phyloP scores from a whole-genome alignment of 2,888 invertebrate species.

The Cheilosia grossa region DNA sequence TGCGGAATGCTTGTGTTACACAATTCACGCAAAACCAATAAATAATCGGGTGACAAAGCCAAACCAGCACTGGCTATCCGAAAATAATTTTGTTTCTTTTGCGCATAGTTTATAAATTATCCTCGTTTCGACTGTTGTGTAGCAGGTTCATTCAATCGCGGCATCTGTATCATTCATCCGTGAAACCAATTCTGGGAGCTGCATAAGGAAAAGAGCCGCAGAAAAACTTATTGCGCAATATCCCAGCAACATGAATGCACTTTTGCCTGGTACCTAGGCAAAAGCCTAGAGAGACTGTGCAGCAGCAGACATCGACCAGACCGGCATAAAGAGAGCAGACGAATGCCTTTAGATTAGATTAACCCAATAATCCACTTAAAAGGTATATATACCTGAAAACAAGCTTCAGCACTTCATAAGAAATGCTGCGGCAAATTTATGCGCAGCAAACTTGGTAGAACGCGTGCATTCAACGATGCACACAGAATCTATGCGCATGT shows the following conservation, averaged over 20 bases:
- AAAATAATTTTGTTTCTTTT: conserved; percentile 23
- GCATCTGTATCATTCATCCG: conserved; percentile 65
- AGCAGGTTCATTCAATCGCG: conserved; percentile 22
- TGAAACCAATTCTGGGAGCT: conserved; percentile 57
- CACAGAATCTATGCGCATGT: background rate
- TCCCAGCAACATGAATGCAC: conserved; percentile 37
- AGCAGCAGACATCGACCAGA: conserved; percentile 50
- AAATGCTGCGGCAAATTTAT: conserved; percentile 14
- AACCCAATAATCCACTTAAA: conserved; percentile 70
- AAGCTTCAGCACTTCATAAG: conserved; percentile 69
- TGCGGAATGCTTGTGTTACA: conserved; percentile 10
- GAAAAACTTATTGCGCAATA: conserved; percentile 56
- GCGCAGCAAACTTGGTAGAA: conserved; percentile 26
- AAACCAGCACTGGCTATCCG: background rate
- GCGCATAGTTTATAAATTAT: conserved; percentile 40
- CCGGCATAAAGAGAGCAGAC: conserved; percentile 13
- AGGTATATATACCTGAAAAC: too few relatives aligned
- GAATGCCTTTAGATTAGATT: conserved; percentile 42
- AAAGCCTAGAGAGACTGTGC: background rate
- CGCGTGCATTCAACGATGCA: conserved; percentile 14
- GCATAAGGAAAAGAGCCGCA: background rate
- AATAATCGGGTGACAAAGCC: conserved; percentile 27
- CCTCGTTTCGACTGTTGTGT: conserved; percentile 1
- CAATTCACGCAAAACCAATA: conserved; percentile 5
- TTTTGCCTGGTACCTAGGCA: background rate